phyloP scores from a whole-genome alignment of 2,888 invertebrate genomes.

The Pandemis heparana region DNA sequence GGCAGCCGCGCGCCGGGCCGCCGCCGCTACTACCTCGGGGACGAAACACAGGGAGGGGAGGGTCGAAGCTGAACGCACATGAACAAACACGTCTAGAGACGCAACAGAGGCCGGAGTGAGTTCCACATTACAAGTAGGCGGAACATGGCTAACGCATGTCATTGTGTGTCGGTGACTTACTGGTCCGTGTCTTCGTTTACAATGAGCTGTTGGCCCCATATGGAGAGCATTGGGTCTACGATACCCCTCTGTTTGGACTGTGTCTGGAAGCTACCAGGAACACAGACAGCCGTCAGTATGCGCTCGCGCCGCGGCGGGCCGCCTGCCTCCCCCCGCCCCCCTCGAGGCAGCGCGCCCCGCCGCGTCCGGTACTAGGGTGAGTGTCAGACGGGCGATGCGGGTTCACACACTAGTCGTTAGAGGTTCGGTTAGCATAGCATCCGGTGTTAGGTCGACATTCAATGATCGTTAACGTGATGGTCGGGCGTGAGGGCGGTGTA shows the following conservation, averaged over 20 bases:
- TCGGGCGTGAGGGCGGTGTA: constrained; percentile 35
- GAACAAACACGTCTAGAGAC: constrained; percentile 71
- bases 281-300: constrained; percentile 75
- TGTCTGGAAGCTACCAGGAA: constrained; percentile 91
- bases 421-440: constrained; percentile 39
- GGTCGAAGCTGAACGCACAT: constrained; percentile 68
- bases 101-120: constrained; percentile 74
- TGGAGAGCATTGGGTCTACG: constrained; percentile 99
- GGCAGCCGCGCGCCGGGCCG: constrained; percentile 58
- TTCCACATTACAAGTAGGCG: constrained; percentile 62
- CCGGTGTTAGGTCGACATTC: constrained; percentile 37
- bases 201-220: constrained; percentile 99
- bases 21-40: constrained; percentile 48
- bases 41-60: constrained; percentile 61
- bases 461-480: constrained; percentile 22
- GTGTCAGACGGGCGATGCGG: constrained; percentile 53
- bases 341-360: constrained; percentile 42
- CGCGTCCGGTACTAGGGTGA: constrained; percentile 34
- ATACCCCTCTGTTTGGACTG: constrained; percentile 97
- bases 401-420: constrained; percentile 50
- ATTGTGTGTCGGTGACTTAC: constrained; percentile 89
- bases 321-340: constrained; percentile 45
- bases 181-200: constrained; percentile 98
- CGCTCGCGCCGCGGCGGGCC: constrained; percentile 44
- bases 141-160: constrained; percentile 69